Percentiles rank a stretch among this genome's conserved stretches.
These are phyloP conservation scores for Actinia equina DNA, from an alignment of 64 coral and sea anemone genomes.

Conservation along the genomic window DNA sequence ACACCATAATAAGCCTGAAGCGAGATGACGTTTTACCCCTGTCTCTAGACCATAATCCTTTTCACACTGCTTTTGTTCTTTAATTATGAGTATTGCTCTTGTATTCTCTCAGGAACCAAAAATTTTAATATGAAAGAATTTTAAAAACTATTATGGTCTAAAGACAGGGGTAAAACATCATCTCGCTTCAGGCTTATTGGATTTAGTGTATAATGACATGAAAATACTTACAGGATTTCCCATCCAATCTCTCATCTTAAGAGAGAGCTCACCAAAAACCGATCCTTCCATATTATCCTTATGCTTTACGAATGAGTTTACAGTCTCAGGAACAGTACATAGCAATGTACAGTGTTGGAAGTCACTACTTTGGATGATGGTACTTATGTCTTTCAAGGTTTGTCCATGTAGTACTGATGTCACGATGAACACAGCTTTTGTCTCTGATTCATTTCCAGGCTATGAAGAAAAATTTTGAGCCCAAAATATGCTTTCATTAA, in stretches of 20 bases:
- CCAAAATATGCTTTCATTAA: no score
- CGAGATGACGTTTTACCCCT: no score
- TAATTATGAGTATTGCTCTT: no score
- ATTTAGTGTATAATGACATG: neutral
- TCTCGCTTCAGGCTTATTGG: no score
- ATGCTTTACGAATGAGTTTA: slow-evolving; percentile 60
- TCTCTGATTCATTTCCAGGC: slow-evolving; percentile 90
- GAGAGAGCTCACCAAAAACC: slow-evolving; percentile 76
- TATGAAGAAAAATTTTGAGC: neutral
- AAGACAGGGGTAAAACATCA: no score
- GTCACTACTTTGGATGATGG: slow-evolving; percentile 76
- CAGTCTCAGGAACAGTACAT: slow-evolving; percentile 62
- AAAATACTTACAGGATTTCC: slow-evolving; percentile 76
- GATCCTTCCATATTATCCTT: slow-evolving; percentile 36
- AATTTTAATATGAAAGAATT: no score
- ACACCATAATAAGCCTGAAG: no score
- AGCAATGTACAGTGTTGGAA: slow-evolving; percentile 84
- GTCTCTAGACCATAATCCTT: no score
- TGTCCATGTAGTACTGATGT: slow-evolving; percentile 65
- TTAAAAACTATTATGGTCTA: no score
- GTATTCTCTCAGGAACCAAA: no score
- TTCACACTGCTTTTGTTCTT: no score
- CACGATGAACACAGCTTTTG: slow-evolving; percentile 86
- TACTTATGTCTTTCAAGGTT: slow-evolving; percentile 40
- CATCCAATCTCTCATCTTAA: slow-evolving; percentile 85